Evolutionary conservation across 2,113 vertebrate genomes (phyloP).

Genomic region (Dasyprocta punctata): DNA sequence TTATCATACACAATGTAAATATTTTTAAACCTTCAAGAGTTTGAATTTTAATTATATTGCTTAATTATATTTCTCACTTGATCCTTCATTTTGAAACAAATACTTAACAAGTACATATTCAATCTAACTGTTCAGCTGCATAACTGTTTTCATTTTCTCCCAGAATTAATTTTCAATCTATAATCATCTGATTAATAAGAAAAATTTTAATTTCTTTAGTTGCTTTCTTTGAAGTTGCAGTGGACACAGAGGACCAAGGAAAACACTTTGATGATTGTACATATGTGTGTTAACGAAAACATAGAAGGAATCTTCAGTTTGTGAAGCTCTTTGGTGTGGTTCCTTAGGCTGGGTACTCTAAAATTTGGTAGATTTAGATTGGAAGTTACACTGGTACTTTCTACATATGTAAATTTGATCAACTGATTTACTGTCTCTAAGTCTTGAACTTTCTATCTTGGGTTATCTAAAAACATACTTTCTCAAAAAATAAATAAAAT

Average conservation of each 20-base stretch:
- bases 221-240: background rate
- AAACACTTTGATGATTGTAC: background rate
- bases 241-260: background rate
- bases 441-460: background rate
- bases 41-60: background rate
- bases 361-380: background rate
- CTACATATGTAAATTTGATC: background rate
- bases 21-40: background rate
- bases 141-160: slow-evolving; percentile 1
- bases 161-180: slow-evolving; percentile 13
- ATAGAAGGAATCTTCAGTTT: background rate
- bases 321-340: background rate
- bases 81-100: background rate
- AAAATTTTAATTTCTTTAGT: background rate
- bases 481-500: background rate
- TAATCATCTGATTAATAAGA: background rate
- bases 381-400: background rate
- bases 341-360: background rate
- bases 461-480: background rate
- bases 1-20: background rate
- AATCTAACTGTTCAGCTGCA: background rate
- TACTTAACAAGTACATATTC: slow-evolving; percentile 22
- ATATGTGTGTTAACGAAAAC: background rate
- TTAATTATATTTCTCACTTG: background rate
- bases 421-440: background rate